Conservation (phyloP, 2,888 invertebrate species). For the Microctonus aethiopoides region DNA sequence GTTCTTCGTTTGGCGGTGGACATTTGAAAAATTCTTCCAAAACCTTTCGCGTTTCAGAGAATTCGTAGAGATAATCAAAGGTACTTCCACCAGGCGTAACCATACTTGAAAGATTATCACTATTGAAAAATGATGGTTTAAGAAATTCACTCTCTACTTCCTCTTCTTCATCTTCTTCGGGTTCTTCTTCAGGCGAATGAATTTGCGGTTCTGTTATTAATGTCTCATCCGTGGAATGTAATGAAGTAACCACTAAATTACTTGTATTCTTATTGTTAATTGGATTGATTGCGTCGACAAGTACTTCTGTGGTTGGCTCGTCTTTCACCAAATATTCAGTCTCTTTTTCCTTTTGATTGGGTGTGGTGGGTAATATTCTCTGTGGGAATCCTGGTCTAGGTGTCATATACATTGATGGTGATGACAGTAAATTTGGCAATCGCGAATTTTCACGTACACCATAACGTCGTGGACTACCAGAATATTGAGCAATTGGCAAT, state of each 20-base stretch:
- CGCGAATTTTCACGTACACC: constrained; percentile 72
- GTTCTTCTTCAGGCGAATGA: constrained; percentile 38
- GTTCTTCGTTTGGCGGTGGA: constrained; percentile 75
- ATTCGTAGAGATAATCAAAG: constrained; percentile 91
- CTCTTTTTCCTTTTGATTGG: constrained; percentile 60
- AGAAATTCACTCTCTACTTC: constrained; percentile 47
- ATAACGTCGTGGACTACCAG: constrained; percentile 89
- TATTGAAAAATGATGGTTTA: constrained; percentile 54
- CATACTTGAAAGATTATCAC: constrained; percentile 62
- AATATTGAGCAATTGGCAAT: constrained; percentile 92
- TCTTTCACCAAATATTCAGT: constrained; percentile 34
- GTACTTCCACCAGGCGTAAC: constrained; percentile 69
- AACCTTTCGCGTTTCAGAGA: constrained; percentile 92
- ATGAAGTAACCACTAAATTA: constrained; percentile 36
- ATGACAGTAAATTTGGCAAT: constrained; percentile 72
- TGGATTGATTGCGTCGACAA: constrained; percentile 37
- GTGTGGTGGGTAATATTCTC: constrained; percentile 68
- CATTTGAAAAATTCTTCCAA: constrained; percentile 92
- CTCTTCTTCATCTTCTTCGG: constrained; percentile 40
- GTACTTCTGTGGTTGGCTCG: constrained; percentile 40
- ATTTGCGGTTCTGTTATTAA: constrained; percentile 32
- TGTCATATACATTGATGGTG: constrained; percentile 76
- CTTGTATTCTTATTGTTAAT: constrained; percentile 36
- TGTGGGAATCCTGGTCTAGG: constrained; percentile 91
- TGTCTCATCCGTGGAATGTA: constrained; percentile 31